Base-by-base conservation (phyloP, 2,113 vertebrate genomes). In the Solea solea region DNA sequence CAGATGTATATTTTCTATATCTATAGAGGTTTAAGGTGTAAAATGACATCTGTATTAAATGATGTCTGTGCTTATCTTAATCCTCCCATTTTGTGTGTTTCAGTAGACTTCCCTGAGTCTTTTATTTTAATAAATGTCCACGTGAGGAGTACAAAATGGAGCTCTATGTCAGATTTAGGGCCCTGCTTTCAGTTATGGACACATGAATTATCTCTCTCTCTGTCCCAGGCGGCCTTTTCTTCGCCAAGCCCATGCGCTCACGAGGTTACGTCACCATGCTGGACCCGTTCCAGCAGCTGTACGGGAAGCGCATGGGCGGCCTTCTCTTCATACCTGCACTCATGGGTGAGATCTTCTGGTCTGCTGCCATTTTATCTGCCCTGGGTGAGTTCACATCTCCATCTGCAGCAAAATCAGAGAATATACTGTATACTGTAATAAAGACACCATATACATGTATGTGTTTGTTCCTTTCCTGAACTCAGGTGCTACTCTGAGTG, bases 331-430 rank as follows among this genome's bases (percentile, higher is more conserved):
- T 99, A 90, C 98, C 98, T 28, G 98, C 98, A 0, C 93, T 99
- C 46, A 97, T 99, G 97, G 98, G 98, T 25, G 98, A 99, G 88
- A 99, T 99, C 91, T 99, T 99, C 93, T 99, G 98, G 98, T 98
- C 98, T 1, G 98, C 97, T 25, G 97, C 97, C 78, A 98, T 99
- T 81, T 95, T 99, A 69, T 97, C 96, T 14, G 98, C 98, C 45
- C 93, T 99, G 64, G 98, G 98, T 98, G 91, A 94, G 93, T 78
- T 61, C 15, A 64, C 7, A 7, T 9, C 9, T 21, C 10, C 12
- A 6, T 9, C 5, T 11, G 14, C 3, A 11, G 7, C 7, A 39
- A 3, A 52, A 48, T 12, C 44, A 45, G 44, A 12, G 34, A 6
- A 34, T 34, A 34, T 34, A 44, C 42, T 8, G 42, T 34, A 34